Conservation (phyloP, 2,797 vertebrate genomes). For the Botia almorhae region DNA sequence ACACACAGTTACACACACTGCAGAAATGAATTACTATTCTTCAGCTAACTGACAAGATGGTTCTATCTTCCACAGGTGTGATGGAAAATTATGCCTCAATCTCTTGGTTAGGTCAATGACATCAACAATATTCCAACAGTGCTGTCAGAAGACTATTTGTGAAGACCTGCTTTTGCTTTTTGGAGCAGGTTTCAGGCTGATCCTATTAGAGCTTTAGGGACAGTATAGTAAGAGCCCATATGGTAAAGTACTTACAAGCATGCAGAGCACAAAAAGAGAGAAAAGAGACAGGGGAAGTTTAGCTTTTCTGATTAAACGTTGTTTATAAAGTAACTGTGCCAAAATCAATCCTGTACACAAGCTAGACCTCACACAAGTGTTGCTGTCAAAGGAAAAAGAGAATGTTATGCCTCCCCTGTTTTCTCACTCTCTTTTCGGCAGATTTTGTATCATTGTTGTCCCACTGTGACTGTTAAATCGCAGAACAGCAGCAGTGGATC, state of each 20-base stretch:
- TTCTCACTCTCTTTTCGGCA: constrained; percentile 38
- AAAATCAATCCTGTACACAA: neutral
- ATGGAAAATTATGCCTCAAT: neutral
- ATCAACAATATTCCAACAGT: constrained; percentile 58
- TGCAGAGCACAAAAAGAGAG: constrained; percentile 8
- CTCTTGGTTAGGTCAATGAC: neutral
- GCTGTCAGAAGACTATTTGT: constrained; percentile 51
- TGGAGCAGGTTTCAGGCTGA: constrained; percentile 65
- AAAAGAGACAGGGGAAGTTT: neutral
- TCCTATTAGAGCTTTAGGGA: constrained; percentile 69
- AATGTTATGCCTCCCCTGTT: neutral
- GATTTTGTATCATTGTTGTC: constrained; percentile 41
- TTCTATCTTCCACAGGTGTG: neutral
- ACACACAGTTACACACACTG: neutral
- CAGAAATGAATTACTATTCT: neutral
- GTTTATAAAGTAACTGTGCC: neutral
- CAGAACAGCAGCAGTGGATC: constrained; percentile 50
- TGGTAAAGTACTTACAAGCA: constrained; percentile 58
- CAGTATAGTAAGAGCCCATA: constrained; percentile 68
- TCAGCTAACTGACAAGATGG: neutral
- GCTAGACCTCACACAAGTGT: constrained; percentile 3
- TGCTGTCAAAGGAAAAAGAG: neutral
- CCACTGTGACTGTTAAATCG: constrained; percentile 59
- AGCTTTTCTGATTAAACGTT: constrained; percentile 13
- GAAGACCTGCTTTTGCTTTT: constrained; percentile 59